A percentile compares a stretch with the other conserved stretches of the same genome.
Conservation (phyloP, 1,140 invertebrate species). For the Bicyclus anynana region DNA sequence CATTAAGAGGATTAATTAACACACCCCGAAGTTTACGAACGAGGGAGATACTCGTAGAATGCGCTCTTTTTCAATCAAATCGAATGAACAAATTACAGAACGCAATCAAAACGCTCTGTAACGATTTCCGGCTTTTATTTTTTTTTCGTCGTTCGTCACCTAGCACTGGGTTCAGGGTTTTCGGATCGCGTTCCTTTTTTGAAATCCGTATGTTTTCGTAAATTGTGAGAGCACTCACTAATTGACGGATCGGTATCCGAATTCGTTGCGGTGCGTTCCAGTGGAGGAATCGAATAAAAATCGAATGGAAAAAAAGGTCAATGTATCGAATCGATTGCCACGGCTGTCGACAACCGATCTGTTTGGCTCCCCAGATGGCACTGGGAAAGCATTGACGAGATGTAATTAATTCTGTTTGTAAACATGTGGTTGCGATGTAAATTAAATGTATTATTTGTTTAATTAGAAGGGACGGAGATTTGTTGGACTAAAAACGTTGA, state of each 20-base stretch:
- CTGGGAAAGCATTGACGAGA: conserved; percentile 38
- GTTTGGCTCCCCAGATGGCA: conserved; percentile 55
- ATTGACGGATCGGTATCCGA: conserved; percentile 41
- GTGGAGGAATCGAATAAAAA: conserved; percentile 39
- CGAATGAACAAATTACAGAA: conserved; percentile 47
- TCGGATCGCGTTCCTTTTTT: conserved; percentile 19
- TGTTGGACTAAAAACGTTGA: not conserved
- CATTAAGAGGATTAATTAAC: not conserved
- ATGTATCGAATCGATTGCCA: conserved; percentile 60
- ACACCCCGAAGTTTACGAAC: not conserved
- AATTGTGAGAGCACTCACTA: conserved; percentile 65
- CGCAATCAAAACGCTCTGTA: conserved; percentile 49
- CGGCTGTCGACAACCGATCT: conserved; percentile 54
- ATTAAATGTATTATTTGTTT: conserved; percentile 55
- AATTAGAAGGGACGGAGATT: conserved; percentile 36
- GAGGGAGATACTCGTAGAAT: not conserved
- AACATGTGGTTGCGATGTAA: conserved; percentile 49
- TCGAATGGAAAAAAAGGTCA: conserved; percentile 45
- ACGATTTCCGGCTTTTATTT: conserved; percentile 48
- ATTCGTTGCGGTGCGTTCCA: conserved; percentile 63
- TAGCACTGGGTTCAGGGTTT: conserved; percentile 7
- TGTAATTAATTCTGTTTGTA: conserved; percentile 58
- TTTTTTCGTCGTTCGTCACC: conserved; percentile 48
- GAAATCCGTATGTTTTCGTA: conserved; percentile 57
- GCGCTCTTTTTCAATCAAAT: conserved; percentile 41